phyloP scores from a whole-genome alignment of 2,888 invertebrate genomes.

The Anticlea derivata region DNA sequence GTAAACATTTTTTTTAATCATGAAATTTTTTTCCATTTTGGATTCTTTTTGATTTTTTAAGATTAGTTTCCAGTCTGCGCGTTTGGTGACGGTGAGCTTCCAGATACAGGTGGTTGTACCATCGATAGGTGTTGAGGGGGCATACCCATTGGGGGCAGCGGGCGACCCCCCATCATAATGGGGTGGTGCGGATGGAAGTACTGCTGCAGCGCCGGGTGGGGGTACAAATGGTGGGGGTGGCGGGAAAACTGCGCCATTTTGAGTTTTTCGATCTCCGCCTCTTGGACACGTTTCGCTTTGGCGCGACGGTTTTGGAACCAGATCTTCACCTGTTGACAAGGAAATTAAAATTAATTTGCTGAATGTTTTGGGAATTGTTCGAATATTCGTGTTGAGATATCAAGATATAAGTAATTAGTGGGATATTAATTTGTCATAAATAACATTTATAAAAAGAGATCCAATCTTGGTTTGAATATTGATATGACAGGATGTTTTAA shows the following conservation, averaged over 20 bases:
- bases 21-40: background rate
- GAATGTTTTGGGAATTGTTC: no score
- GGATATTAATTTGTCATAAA: no score
- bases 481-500: no score
- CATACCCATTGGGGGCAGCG: slow-evolving; percentile 75
- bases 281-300: slow-evolving; percentile 98
- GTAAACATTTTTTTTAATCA: slow-evolving; percentile 12
- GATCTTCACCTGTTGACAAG: slow-evolving; percentile 89
- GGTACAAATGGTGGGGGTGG: slow-evolving; percentile 84
- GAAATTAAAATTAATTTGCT: slow-evolving; percentile 40
- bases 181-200: slow-evolving; percentile 85
- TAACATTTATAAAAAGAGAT: no score
- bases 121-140: slow-evolving; percentile 66
- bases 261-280: slow-evolving; percentile 98
- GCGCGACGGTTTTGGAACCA: slow-evolving; percentile 98
- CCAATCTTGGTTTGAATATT: no score
- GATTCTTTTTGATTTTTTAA: no score
- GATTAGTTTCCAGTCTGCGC: slow-evolving; percentile 57
- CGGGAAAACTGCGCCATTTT: slow-evolving; percentile 89
- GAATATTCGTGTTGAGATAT: no score
- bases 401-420: no score
- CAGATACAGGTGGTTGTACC: slow-evolving; percentile 74
- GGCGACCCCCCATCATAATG: slow-evolving; percentile 80
- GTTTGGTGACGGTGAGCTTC: slow-evolving; percentile 71
- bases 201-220: slow-evolving; percentile 85